Evolutionary conservation across 2,888 invertebrate genomes (phyloP), one percentile per base, ranked within the genome.

Genomic region (Patella depressa): DNA sequence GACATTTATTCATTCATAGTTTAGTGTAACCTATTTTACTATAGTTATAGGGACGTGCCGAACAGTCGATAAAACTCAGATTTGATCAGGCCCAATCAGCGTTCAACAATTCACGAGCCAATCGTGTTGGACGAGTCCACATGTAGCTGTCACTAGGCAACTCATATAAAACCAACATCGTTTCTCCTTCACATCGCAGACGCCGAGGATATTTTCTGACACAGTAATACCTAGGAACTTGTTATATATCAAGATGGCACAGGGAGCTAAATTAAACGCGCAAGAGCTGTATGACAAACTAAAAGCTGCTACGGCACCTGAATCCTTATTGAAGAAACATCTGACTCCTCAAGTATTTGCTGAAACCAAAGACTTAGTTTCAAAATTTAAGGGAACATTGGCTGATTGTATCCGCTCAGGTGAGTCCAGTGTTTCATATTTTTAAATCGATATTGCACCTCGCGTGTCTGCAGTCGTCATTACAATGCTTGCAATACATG

Each of bases 321-420:
- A 84, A 75, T 87, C 87, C 12, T 94, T 99, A 93, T 93, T 99
- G 93, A 98, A 98, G 94, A 87, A 85, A 75, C 54, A 86, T 76
- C 79, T 87, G 14, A 87, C 86, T 4, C 77, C 79, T 17, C 82
- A 85, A 19, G 71, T 85, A 9, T 87, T 79, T 73, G 72, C 87
- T 0, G 80, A 84, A 29, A 79, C 86, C 53, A 88, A 85, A 77
- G 80, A 84, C 59, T 77, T 77, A 24, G 83, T 80, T 71, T 87
- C 88, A 7, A 74, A 57, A 53, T 84, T 85, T 71, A 86, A 85
- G n/a, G 88, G 88, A 65, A 83, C 84, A 14, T 71, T 89, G 53
- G 86, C 83, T 19, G 83, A 88, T 65, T 88, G 88, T 74, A 88
- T 89, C 45, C 79, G 82, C 93, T 98, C 98, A 87, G 98, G 97